phyloP scores from a whole-genome alignment of 2,797 vertebrate species.

The Chelonia mydas region DNA sequence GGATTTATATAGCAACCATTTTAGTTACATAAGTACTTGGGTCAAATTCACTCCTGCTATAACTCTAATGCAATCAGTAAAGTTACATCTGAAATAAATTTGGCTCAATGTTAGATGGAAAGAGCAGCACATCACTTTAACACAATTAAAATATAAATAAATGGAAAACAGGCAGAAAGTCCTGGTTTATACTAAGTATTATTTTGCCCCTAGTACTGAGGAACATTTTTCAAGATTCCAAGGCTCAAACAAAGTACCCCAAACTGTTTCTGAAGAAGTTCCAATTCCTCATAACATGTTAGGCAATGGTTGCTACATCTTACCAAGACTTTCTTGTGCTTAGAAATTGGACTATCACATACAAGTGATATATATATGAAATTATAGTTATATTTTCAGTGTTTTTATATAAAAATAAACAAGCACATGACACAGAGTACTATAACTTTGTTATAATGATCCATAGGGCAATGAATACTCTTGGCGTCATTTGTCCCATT shows the following conservation, averaged over 20 bases:
- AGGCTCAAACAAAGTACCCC: constrained; percentile 15
- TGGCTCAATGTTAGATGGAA: constrained; percentile 25
- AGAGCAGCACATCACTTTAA: not conserved
- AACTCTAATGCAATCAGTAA: constrained; percentile 49
- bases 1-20: not conserved
- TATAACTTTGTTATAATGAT: not conserved
- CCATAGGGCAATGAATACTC: not conserved
- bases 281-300: not conserved
- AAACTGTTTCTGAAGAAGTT: constrained; percentile 2
- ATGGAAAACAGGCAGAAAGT: constrained; percentile 11
- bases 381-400: not conserved
- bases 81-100: constrained; percentile 54
- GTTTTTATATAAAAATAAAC: not conserved
- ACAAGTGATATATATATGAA: not conserved
- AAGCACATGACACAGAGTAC: not conserved
- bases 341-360: not conserved
- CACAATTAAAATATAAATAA: constrained; percentile 59
- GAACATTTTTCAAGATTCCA: constrained; percentile 41
- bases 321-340: not conserved
- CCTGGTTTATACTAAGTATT: constrained; percentile 43
- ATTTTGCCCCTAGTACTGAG: constrained; percentile 7
- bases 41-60: constrained; percentile 40
- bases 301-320: not conserved
- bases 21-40: constrained; percentile 11
- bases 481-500: not conserved